Percentiles rank a stretch among this genome's conserved stretches.
Evolutionary conservation across 1,140 invertebrate species (phyloP).

Genomic region (Pygmarrhopalites habei): DNA sequence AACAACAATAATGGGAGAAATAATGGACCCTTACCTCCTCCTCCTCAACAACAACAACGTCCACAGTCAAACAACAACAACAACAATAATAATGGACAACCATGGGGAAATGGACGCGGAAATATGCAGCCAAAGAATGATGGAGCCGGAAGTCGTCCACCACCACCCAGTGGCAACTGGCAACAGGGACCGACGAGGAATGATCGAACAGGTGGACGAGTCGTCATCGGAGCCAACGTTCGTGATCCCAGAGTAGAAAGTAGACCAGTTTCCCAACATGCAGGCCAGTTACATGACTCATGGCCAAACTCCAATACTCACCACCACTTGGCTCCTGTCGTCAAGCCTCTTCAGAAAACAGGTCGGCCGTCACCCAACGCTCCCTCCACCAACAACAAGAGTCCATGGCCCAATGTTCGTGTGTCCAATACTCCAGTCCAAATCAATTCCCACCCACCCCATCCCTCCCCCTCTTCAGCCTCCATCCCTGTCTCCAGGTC

Average conservation of each 20-base stretch:
- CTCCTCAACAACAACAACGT: background rate
- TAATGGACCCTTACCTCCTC: background rate
- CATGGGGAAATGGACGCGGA: background rate
- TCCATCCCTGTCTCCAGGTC: background rate
- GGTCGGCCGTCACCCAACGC: background rate
- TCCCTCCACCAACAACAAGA: constrained; percentile 7
- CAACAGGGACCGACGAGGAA: background rate
- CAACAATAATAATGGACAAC: background rate
- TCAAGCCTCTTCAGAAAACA: background rate
- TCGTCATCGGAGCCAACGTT: background rate
- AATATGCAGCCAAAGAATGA: background rate
- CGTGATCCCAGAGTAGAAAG: no score
- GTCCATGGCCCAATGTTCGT: background rate
- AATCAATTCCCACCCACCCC: background rate
- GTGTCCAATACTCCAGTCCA: constrained; percentile 23
- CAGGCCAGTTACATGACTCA: constrained; percentile 36
- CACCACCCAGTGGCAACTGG: background rate
- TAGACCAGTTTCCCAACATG: constrained; percentile 35
- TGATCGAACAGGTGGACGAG: constrained; percentile 5
- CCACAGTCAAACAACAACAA: background rate
- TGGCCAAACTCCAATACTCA: constrained; percentile 39
- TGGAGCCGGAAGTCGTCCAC: background rate
- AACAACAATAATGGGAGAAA: background rate
- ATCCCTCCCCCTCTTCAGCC: background rate
- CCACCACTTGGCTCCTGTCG: constrained; percentile 33